A percentile compares a stretch with the other conserved stretches of the same genome.
These are phyloP conservation scores for Galaxea fascicularis DNA, from an alignment of 92 coral and sea anemone species.

Conservation along the genomic window DNA sequence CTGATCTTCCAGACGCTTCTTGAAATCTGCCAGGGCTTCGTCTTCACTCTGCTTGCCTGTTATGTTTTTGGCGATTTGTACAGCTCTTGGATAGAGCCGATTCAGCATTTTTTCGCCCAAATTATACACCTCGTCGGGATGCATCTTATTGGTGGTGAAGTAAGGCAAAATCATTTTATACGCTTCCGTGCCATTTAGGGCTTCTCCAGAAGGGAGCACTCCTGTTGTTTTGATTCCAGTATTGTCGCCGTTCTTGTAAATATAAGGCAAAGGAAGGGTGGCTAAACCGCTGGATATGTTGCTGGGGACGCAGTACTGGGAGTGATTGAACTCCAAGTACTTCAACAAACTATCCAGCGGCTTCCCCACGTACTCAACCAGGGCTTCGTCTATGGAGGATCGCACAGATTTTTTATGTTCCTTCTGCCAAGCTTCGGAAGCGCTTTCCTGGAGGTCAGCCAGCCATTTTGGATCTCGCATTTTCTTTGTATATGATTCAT, in stretches of 20 bases:
- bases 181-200: slow-evolving; percentile 79
- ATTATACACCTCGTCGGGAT: slow-evolving; percentile 73
- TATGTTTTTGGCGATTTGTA: slow-evolving; percentile 73
- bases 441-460: slow-evolving; percentile 40
- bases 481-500: slow-evolving; percentile 59
- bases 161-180: slow-evolving; percentile 89
- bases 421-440: slow-evolving; percentile 66
- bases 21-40: slow-evolving; percentile 76
- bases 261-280: slow-evolving; percentile 79
- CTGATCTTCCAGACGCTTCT: slow-evolving; percentile 76
- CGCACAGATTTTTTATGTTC: slow-evolving; percentile 59
- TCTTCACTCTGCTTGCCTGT: slow-evolving; percentile 63
- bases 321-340: slow-evolving; percentile 77
- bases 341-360: slow-evolving; percentile 79
- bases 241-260: slow-evolving; percentile 74
- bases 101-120: slow-evolving; percentile 75
- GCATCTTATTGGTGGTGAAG: slow-evolving; percentile 86
- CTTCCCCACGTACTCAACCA: slow-evolving; percentile 81
- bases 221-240: slow-evolving; percentile 73
- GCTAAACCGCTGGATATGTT: slow-evolving; percentile 96
- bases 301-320: slow-evolving; percentile 90
- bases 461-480: slow-evolving; percentile 76
- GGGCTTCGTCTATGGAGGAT: slow-evolving; percentile 67
- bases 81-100: slow-evolving; percentile 84
- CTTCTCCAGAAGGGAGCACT: slow-evolving; percentile 79